Percentiles rank a stretch among this genome's conserved stretches.
Conservation (phyloP, 2,797 vertebrate genomes). For the Sebastes variabilis region DNA sequence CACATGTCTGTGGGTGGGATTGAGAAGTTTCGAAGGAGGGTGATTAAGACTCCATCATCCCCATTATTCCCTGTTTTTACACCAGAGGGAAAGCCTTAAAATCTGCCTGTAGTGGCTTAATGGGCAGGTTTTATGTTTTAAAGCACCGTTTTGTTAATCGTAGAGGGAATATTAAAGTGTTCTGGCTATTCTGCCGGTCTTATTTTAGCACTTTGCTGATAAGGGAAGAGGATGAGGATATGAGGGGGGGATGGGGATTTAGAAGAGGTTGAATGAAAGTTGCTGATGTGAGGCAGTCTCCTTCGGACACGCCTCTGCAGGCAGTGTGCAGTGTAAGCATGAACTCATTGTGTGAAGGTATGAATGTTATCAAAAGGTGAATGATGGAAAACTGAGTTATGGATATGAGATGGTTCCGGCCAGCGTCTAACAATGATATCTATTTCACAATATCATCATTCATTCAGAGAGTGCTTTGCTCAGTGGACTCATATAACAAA, state of each 20-base stretch:
- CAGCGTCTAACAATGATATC: background rate
- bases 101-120: background rate
- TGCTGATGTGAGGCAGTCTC: slow-evolving; percentile 24
- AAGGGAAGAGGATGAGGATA: background rate
- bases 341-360: background rate
- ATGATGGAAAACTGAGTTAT: background rate
- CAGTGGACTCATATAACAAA: background rate
- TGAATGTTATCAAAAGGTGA: background rate
- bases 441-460: background rate
- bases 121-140: slow-evolving; percentile 1
- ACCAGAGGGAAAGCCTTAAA: background rate
- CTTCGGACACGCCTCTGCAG: slow-evolving; percentile 4
- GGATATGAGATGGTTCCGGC: background rate
- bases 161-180: background rate
- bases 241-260: background rate
- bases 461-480: background rate
- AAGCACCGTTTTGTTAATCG: background rate
- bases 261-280: slow-evolving; percentile 2
- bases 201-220: slow-evolving; percentile 18
- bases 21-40: background rate
- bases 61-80: slow-evolving; percentile 11
- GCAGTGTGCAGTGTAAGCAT: slow-evolving; percentile 13
- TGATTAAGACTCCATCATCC: slow-evolving; percentile 34
- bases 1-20: slow-evolving; percentile 23
- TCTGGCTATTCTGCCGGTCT: background rate